Conservation (phyloP, 2,888 invertebrate genomes). For the Autographa pulchrina region DNA sequence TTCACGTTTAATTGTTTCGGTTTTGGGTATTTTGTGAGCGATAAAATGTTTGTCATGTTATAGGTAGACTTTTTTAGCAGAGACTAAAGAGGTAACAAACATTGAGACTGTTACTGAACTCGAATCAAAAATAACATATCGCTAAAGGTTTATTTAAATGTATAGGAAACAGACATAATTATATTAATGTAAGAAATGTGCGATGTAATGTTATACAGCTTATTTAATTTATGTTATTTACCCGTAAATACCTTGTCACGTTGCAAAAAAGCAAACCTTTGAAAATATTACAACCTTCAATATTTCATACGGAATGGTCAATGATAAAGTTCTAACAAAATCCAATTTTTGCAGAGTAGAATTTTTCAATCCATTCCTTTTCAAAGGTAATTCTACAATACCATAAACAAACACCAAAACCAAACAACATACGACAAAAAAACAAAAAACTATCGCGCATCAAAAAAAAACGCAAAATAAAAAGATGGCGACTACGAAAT, state of each 20-base stretch:
- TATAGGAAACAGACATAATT: too few species aligned
- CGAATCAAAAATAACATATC: too few species aligned
- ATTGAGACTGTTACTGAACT: too few species aligned
- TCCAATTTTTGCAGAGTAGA: not conserved
- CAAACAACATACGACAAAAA: slow-evolving; percentile 17
- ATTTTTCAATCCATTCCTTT: not conserved
- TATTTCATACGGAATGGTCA: too few species aligned
- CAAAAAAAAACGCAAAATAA: slow-evolving; percentile 19
- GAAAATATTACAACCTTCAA: too few species aligned
- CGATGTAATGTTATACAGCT: too few species aligned
- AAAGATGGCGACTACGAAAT: slow-evolving; percentile 42
- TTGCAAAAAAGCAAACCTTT: too few species aligned
- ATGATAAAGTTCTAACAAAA: not conserved
- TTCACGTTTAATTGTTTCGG: slow-evolving; percentile 3
- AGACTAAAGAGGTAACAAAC: too few species aligned
- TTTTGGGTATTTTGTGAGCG: not conserved
- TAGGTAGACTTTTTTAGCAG: not conserved
- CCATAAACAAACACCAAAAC: not conserved
- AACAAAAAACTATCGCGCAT: slow-evolving; percentile 22
- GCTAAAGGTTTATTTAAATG: too few species aligned
- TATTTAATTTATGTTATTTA: too few species aligned
- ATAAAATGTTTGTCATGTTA: not conserved
- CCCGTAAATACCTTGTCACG: too few species aligned
- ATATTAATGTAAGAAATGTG: too few species aligned
- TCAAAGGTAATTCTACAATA: not conserved